phyloP scores from a whole-genome alignment of 2,113 vertebrate genomes.

The Eonycteris spelaea region DNA sequence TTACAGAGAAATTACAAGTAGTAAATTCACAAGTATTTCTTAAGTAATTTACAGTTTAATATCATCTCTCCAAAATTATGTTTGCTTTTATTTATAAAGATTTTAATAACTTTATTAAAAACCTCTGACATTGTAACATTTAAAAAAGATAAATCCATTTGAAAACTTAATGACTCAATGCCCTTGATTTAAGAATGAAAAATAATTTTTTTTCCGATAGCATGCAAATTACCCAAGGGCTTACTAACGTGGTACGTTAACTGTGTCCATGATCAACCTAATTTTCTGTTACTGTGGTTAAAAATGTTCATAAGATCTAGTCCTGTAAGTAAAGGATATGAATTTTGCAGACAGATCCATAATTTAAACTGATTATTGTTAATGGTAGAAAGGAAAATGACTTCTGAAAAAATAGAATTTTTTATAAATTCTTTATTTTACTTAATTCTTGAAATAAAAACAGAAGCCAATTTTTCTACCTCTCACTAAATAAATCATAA shows the following conservation, averaged over 20 bases:
- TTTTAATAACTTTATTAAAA: not conserved
- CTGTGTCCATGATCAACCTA: not conserved
- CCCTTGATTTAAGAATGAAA: slow-evolving; percentile 7
- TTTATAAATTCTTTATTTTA: slow-evolving; percentile 20
- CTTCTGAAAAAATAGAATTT: not conserved
- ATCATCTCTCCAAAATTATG: not conserved
- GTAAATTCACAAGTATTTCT: not conserved
- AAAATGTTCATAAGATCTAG: not conserved
- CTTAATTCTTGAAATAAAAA: slow-evolving; percentile 27
- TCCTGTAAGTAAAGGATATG: not conserved
- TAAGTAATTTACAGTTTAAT: not conserved
- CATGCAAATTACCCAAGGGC: not conserved
- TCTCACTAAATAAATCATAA: not conserved
- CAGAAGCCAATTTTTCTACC: not conserved
- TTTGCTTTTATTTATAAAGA: not conserved
- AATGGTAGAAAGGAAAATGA: not conserved
- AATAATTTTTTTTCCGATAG: not conserved
- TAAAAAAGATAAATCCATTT: not conserved
- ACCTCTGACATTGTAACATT: not conserved
- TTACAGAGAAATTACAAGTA: not conserved
- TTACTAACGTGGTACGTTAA: not conserved
- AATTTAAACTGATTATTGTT: not conserved
- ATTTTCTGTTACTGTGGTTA: not conserved
- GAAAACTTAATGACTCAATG: not conserved
- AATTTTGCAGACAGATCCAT: not conserved